Evolutionary conservation across 2,888 invertebrate species (phyloP).

Genomic region (Noctua pronuba): DNA sequence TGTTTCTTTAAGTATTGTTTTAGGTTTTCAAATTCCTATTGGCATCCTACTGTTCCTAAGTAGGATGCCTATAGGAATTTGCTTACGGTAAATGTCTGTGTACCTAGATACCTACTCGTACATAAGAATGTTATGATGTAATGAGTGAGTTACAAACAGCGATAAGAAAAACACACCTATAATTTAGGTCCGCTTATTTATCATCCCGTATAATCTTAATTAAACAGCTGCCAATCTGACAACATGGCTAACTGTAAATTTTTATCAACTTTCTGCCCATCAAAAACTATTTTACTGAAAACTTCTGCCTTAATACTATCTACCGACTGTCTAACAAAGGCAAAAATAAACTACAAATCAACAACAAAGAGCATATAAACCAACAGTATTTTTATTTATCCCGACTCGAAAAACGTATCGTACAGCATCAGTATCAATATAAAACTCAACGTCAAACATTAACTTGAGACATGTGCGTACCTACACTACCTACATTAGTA

Average conservation of each 20-base stretch:
- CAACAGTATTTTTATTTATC: constrained; percentile 20
- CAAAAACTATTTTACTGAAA: not conserved
- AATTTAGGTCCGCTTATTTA: constrained; percentile 42
- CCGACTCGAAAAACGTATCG: constrained; percentile 23
- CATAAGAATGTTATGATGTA: constrained; percentile 26
- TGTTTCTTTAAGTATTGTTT: constrained; percentile 37
- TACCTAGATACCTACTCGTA: constrained; percentile 1
- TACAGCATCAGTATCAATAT: constrained; percentile 53
- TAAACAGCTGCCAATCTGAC: constrained; percentile 27
- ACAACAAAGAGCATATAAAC: not conserved
- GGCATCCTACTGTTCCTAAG: no score
- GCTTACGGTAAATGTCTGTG: not conserved
- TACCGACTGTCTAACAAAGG: not conserved
- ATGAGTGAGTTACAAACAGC: constrained; percentile 25
- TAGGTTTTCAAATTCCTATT: no score
- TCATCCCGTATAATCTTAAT: constrained; percentile 48
- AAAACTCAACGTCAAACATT: constrained; percentile 58
- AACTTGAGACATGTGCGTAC: constrained; percentile 71
- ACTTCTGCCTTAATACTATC: not conserved
- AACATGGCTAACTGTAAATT: constrained; percentile 25
- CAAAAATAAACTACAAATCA: constrained; percentile 20
- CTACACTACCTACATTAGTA: constrained; percentile 71
- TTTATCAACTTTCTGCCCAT: constrained; percentile 11
- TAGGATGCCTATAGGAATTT: not conserved
- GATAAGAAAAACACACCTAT: constrained; percentile 48